Conservation (phyloP, 2,888 invertebrate species). For the Leptarthrus brevirostris region DNA sequence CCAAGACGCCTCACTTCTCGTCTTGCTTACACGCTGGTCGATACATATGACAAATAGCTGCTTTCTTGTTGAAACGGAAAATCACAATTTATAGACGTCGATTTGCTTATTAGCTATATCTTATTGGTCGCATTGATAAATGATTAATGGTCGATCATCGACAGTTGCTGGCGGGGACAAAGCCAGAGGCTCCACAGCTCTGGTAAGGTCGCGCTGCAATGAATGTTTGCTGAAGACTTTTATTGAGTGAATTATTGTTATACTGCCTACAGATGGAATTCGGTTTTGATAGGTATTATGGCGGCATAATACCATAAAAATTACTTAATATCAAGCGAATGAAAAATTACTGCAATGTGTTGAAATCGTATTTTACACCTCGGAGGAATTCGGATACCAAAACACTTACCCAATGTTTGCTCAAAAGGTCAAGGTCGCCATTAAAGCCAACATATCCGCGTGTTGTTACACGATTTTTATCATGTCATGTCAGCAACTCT, state of each 20-base stretch:
- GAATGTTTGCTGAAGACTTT: not conserved
- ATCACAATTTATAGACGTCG: not conserved
- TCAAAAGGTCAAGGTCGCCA: not conserved
- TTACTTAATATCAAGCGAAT: not conserved
- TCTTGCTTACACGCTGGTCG: not conserved
- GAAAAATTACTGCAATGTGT: not conserved
- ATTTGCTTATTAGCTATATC: constrained; percentile 1
- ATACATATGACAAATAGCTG: not conserved
- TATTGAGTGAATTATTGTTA: not conserved
- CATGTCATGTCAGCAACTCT: not conserved
- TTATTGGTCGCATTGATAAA: constrained; percentile 1
- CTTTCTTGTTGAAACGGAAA: constrained; percentile 5
- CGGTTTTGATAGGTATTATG: not conserved
- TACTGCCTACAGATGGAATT: not conserved
- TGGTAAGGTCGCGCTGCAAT: not conserved
- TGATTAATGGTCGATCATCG: constrained; percentile 1
- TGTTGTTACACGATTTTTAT: not conserved
- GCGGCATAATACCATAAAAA: not conserved
- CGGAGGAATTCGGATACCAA: not conserved
- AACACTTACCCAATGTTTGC: not conserved
- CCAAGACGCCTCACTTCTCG: constrained; percentile 7
- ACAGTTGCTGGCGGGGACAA: not conserved
- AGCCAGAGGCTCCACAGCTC: not conserved
- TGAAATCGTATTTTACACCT: not conserved
- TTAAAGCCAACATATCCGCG: not conserved